A percentile compares a stretch with the other conserved stretches of the same genome.
Conservation (phyloP, 2,888 invertebrate species). For the Electrophaes corylata region DNA sequence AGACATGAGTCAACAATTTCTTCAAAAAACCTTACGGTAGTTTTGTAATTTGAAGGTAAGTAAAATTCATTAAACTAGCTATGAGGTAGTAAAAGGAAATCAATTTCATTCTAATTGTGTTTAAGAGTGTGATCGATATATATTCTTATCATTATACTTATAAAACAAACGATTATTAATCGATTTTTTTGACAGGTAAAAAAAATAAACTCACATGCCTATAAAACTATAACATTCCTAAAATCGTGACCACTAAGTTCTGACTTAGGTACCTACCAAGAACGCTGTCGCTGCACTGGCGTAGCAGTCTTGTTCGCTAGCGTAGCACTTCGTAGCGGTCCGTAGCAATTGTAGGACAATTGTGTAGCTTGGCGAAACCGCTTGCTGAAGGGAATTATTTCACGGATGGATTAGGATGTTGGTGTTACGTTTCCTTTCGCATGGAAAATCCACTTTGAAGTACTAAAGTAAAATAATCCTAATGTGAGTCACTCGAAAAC, state of each 20-base stretch:
- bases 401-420: conserved; percentile 30
- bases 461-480: neutral
- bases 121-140: no score
- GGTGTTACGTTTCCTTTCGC: conserved; percentile 23
- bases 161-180: no score
- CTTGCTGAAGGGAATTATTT: conserved; percentile 27
- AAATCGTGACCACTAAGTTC: conserved; percentile 13
- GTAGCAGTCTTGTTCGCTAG: conserved; percentile 26
- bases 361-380: conserved; percentile 29
- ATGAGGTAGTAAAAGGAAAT: no score
- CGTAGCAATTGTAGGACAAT: conserved; percentile 31
- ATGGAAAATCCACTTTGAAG: conserved; percentile 18
- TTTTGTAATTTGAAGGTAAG: no score
- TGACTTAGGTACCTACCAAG: conserved; percentile 20
- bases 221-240: neutral
- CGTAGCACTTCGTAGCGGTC: conserved; percentile 29
- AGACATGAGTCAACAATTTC: no score
- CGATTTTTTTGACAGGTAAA: no score
- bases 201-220: neutral
- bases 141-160: no score
- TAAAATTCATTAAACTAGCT: no score
- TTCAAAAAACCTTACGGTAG: no score
- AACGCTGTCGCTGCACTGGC: conserved; percentile 22
- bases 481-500: neutral
- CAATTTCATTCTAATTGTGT: no score